Base-by-base conservation (phyloP, 2,888 invertebrate species). In the Drosophila kanekoi region DNA sequence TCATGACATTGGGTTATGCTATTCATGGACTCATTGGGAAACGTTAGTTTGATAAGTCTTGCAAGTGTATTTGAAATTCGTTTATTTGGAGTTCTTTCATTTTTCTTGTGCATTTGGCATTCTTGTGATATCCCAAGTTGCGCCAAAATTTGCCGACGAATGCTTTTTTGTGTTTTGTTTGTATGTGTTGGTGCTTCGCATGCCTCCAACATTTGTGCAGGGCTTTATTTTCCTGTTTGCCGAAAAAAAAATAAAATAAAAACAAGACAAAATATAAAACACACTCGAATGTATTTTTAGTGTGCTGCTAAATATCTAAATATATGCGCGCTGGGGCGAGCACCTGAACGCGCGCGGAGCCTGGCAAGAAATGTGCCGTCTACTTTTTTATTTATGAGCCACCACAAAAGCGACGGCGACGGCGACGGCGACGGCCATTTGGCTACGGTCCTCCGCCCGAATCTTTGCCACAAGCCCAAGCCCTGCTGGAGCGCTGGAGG, bases 271-370 rank as follows among this genome's bases (percentile, higher is more conserved):
- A 8, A 49, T 38, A 65, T 48, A 52, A 68, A 63, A 72, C 68
- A 73, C 44, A 76, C 68, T 63, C 75, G 73, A 84, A 83, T 87
- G 85, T 85, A 85, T 85, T 88, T 85, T 85, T 88, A 77, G 89
- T 83, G 81, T 71, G 72, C 74, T 81, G 89, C 81, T 81, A 87
- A 85, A 86, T 81, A 75, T 88, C 84, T 87, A 85, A 88, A 88
- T 74, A 83, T 87, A 79, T 81, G 75, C 76, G 72, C 73, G 69
- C 53, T 70, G 75, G 69, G 81, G 69, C 64, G 58, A 76, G 78
- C 73, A 77, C 76, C 76, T 76, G 78, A 77, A 70, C 61, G 60
- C 61, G 60, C 44, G 60, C 44, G 43, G 60, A 76, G 78, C 75
- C 73, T 77, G 75, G 58, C 64, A 61, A 68, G 73, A 65, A 73